These are phyloP conservation scores for Acleris holmiana DNA, from an alignment of 2,888 invertebrate genomes.

Conservation along the genomic window DNA sequence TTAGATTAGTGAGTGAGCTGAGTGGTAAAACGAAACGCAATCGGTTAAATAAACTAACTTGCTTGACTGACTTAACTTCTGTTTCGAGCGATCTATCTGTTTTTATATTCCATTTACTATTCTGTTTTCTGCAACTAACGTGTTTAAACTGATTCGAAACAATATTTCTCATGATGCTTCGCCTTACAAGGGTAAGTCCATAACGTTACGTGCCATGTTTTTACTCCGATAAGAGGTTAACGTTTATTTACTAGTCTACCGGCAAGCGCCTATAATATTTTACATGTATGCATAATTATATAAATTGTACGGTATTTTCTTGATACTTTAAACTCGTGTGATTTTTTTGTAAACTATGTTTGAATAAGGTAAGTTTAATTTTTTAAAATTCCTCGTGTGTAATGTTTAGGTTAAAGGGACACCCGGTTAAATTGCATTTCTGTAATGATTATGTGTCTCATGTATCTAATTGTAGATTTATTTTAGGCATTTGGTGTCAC, in stretches of 20 bases:
- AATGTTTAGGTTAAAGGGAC: constrained; percentile 8
- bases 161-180: constrained; percentile 33
- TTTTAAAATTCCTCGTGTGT: background rate
- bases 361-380: constrained; percentile 19
- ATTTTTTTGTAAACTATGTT: background rate
- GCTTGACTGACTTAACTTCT: too few relatives aligned
- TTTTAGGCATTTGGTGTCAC: constrained; percentile 49
- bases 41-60: too few relatives aligned
- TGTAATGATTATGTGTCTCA: background rate
- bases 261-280: constrained; percentile 5
- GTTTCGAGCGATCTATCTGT: background rate
- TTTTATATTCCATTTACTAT: background rate
- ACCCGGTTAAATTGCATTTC: background rate
- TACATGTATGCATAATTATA: background rate
- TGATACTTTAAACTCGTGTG: background rate
- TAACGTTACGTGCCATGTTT: background rate
- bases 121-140: background rate
- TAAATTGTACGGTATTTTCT: background rate
- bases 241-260: constrained; percentile 4
- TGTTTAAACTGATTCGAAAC: background rate
- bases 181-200: constrained; percentile 37
- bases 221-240: background rate
- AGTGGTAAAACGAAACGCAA: too few relatives aligned
- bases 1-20: too few relatives aligned
- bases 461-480: background rate